Percentiles rank a stretch among this genome's conserved stretches.
These are phyloP conservation scores for Salvelinus sp. DNA, from an alignment of 2,113 vertebrate genomes.

Conservation along the genomic window DNA sequence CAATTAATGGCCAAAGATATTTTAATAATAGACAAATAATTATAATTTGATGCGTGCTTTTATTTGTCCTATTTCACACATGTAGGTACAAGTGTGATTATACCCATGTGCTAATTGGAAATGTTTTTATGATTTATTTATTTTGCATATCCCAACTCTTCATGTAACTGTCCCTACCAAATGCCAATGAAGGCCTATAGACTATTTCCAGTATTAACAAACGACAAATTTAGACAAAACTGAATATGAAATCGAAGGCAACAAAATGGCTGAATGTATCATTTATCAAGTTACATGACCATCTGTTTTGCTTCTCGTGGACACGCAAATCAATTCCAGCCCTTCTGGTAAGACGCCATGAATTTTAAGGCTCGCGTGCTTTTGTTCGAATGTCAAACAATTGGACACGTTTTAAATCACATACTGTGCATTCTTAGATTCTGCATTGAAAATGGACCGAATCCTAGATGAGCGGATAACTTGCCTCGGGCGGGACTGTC, in stretches of 20 bases:
- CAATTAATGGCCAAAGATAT: neutral
- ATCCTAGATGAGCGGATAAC: conserved; percentile 30
- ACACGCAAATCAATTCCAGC: conserved; percentile 60
- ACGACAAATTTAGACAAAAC: conserved; percentile 14
- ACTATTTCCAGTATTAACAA: conserved; percentile 36
- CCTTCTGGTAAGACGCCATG: conserved; percentile 20
- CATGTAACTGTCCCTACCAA: neutral
- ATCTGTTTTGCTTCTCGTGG: conserved; percentile 61
- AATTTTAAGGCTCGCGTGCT: conserved; percentile 19
- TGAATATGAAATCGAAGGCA: conserved; percentile 43
- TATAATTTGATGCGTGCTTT: too few species aligned
- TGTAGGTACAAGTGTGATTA: too few species aligned
- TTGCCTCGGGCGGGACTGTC: conserved; percentile 32
- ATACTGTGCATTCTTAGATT: conserved; percentile 37
- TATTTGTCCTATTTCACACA: too few species aligned
- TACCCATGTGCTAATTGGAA: too few species aligned
- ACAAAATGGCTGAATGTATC: conserved; percentile 48
- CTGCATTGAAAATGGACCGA: conserved; percentile 20
- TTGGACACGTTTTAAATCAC: conserved; percentile 32
- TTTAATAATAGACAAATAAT: conserved; percentile 2
- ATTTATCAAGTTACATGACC: conserved; percentile 69
- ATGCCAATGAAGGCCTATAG: neutral
- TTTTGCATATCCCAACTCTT: too few species aligned
- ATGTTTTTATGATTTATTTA: too few species aligned
- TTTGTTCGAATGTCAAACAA: conserved; percentile 22